phyloP scores from a whole-genome alignment of 92 coral and sea anemone genomes.

The Nematostella vectensis region DNA sequence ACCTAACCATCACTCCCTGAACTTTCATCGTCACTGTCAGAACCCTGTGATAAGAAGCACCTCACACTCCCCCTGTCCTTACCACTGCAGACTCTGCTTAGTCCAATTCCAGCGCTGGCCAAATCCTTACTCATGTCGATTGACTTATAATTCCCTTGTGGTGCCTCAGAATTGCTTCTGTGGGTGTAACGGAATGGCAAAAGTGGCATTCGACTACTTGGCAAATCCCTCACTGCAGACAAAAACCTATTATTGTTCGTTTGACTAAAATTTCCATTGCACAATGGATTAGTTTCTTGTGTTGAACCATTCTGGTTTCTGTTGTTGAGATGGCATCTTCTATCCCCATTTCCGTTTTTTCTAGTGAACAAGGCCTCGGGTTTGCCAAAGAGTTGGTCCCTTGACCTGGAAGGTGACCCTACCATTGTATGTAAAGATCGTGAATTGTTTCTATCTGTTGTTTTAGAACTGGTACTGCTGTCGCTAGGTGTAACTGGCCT shows the following conservation, averaged over 20 bases:
- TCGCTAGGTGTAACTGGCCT: background rate
- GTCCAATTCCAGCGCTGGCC: constrained; percentile 82
- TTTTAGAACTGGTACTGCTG: no score
- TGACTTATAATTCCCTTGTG: constrained; percentile 34
- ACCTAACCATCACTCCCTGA: constrained; percentile 3
- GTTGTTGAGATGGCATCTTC: background rate
- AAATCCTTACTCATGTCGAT: constrained; percentile 70
- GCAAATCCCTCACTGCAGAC: background rate
- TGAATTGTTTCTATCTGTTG: constrained; percentile 1
- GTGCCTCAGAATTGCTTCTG: constrained; percentile 15
- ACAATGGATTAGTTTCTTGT: background rate
- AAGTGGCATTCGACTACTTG: constrained; percentile 29
- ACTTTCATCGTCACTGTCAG: constrained; percentile 28
- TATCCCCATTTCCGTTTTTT: constrained; percentile 2
- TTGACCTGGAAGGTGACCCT: background rate
- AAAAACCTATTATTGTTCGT: background rate
- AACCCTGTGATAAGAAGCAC: constrained; percentile 22
- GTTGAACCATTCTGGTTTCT: background rate
- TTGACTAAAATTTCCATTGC: background rate
- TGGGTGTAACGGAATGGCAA: constrained; percentile 61
- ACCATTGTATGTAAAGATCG: constrained; percentile 22
- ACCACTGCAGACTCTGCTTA: constrained; percentile 29
- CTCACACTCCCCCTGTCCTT: constrained; percentile 11
- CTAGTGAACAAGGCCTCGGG: background rate
- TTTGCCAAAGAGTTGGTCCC: background rate